Percentiles rank a stretch among this genome's conserved stretches.
Conservation (phyloP, 2,113 vertebrate species). For the Ammodytes dubius region DNA sequence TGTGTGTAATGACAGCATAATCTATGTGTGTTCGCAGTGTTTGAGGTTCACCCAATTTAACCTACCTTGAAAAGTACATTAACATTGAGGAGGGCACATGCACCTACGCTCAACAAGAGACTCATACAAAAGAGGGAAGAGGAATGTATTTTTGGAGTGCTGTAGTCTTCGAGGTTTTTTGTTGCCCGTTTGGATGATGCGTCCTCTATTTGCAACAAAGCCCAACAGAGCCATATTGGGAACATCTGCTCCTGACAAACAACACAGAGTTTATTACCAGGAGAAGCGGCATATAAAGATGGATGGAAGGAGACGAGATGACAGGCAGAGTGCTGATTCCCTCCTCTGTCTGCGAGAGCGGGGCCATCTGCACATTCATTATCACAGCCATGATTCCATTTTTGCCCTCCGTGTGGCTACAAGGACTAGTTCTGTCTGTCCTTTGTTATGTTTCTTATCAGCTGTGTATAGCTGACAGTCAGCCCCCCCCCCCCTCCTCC, state of each 20-base stretch:
- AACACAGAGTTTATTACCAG: constrained; percentile 42
- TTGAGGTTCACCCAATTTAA: constrained; percentile 64
- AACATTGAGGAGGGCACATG: background rate
- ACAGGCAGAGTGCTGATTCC: constrained; percentile 68
- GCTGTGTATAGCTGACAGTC: constrained; percentile 60
- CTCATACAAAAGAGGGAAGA: background rate
- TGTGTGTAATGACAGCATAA: constrained; percentile 31
- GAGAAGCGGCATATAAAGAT: constrained; percentile 40
- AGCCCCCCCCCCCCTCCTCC: background rate
- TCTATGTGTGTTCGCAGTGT: constrained; percentile 58
- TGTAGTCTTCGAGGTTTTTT: constrained; percentile 13
- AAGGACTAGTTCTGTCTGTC: constrained; percentile 74
- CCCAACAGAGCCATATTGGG: constrained; percentile 32
- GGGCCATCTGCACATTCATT: constrained; percentile 82
- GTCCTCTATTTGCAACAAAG: constrained; percentile 38
- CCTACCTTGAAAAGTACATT: constrained; percentile 61
- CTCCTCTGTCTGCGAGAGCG: constrained; percentile 71
- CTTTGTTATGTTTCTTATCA: constrained; percentile 77
- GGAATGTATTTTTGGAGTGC: background rate
- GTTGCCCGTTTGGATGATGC: constrained; percentile 25
- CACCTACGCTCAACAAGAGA: background rate
- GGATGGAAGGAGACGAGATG: constrained; percentile 61
- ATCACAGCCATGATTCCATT: constrained; percentile 77
- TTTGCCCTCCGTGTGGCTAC: constrained; percentile 74
- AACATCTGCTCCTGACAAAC: constrained; percentile 61